Evolutionary conservation across 1,140 invertebrate species (phyloP).

Genomic region (Anoplophora glabripennis): DNA sequence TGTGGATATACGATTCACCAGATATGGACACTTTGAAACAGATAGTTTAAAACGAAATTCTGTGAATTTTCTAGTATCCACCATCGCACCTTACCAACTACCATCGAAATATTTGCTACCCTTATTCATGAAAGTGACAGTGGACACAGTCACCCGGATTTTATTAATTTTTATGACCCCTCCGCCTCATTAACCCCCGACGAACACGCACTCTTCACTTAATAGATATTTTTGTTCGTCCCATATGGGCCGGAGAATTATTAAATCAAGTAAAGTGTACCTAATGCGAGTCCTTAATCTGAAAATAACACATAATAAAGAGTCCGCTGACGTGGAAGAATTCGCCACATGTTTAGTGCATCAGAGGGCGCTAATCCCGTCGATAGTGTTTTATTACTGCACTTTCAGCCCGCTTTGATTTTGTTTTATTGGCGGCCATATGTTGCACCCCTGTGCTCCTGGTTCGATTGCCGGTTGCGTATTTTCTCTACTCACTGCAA

Average conservation of each 20-base stretch:
- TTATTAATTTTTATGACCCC: neutral
- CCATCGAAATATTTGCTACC: too few species aligned
- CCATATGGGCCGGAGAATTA: neutral
- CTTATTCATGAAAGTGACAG: too few species aligned
- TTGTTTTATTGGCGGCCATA: constrained; percentile 35
- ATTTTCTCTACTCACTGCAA: too few species aligned
- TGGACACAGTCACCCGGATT: too few species aligned
- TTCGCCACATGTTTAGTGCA: constrained; percentile 33
- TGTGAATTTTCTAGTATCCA: too few species aligned
- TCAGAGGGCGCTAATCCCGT: constrained; percentile 29
- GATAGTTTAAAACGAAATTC: too few species aligned
- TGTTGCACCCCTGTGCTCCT: constrained; percentile 18
- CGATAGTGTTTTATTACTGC: constrained; percentile 33
- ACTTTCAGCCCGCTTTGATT: constrained; percentile 30
- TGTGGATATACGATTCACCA: too few species aligned
- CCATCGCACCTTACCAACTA: too few species aligned
- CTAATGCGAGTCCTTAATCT: constrained; percentile 18
- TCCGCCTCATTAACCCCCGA: neutral
- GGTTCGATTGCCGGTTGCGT: too few species aligned
- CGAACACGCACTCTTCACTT: neutral
- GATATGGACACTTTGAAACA: too few species aligned
- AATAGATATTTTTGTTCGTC: constrained; percentile 3
- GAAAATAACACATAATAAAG: constrained; percentile 26
- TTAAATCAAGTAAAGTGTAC: constrained; percentile 5
- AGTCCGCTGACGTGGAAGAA: constrained; percentile 31